Conservation (phyloP, 2,888 invertebrate genomes). For the Meteorus cinctellus region DNA sequence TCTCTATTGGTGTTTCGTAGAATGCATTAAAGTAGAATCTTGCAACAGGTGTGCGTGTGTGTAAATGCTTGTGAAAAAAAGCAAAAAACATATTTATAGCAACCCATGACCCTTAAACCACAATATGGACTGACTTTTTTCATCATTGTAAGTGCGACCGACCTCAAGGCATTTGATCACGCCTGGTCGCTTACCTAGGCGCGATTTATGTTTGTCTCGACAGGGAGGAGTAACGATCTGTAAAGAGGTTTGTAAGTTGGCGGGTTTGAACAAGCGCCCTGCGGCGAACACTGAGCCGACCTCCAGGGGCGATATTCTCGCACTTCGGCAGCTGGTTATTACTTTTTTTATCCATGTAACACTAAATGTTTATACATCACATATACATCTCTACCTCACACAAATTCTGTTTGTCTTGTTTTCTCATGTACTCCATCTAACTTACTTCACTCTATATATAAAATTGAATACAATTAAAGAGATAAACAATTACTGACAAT, state of each 20-base stretch:
- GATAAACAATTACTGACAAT: neutral
- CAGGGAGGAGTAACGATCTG: slow-evolving; percentile 70
- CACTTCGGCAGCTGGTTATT: slow-evolving; percentile 30
- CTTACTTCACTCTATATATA: neutral
- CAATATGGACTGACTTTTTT: slow-evolving; percentile 63
- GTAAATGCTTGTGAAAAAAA: slow-evolving; percentile 22
- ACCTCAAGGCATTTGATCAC: slow-evolving; percentile 30
- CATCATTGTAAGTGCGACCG: slow-evolving; percentile 22
- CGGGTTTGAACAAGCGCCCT: slow-evolving; percentile 66
- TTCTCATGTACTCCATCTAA: neutral
- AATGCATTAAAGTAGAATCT: slow-evolving; percentile 33
- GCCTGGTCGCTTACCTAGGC: slow-evolving; percentile 52
- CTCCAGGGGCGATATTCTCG: slow-evolving; percentile 55
- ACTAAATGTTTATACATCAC: neutral
- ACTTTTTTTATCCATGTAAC: neutral
- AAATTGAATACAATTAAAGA: neutral
- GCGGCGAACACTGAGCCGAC: slow-evolving; percentile 59
- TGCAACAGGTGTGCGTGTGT: slow-evolving; percentile 62
- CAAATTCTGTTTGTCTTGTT: neutral
- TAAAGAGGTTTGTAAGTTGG: slow-evolving; percentile 72
- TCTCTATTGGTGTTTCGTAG: neutral
- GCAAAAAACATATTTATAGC: slow-evolving; percentile 64
- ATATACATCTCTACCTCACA: neutral
- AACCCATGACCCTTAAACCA: slow-evolving; percentile 62
- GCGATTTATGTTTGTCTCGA: slow-evolving; percentile 70